A percentile compares a stretch with the other conserved stretches of the same genome.
These are phyloP conservation scores for Euplexia lucipara DNA, from an alignment of 2,888 invertebrate species.

Conservation along the genomic window DNA sequence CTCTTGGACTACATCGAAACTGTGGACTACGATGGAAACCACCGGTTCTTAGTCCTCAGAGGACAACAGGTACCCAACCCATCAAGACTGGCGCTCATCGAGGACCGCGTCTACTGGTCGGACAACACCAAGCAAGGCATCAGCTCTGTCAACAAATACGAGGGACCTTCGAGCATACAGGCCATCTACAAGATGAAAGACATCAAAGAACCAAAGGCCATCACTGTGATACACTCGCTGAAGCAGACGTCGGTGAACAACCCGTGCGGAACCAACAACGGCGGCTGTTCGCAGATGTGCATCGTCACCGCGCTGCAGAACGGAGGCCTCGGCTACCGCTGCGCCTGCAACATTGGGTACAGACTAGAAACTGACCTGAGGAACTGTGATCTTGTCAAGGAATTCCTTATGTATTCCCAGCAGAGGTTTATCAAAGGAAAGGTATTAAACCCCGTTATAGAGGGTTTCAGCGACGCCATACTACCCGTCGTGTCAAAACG, in stretches of 20 bases:
- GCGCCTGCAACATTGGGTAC: constrained; percentile 98
- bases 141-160: constrained; percentile 96
- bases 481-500: constrained; percentile 97
- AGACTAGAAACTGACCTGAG: constrained; percentile 93
- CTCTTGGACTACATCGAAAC: constrained; percentile 98
- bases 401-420: constrained; percentile 98
- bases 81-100: constrained; percentile 95
- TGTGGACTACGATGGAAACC: constrained; percentile 97
- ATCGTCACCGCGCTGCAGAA: constrained; percentile 95
- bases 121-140: constrained; percentile 97
- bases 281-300: constrained; percentile 98
- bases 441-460: constrained; percentile 96
- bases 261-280: constrained; percentile 97
- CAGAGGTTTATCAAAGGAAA: constrained; percentile 98
- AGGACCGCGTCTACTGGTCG: constrained; percentile 97
- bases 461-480: constrained; percentile 98
- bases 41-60: constrained; percentile 94
- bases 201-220: constrained; percentile 95
- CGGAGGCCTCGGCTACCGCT: constrained; percentile 95
- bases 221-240: constrained; percentile 95
- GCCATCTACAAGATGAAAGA: constrained; percentile 95
- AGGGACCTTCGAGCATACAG: constrained; percentile 94
- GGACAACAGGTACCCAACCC: constrained; percentile 97
- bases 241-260: constrained; percentile 94
- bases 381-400: constrained; percentile 95